Base-by-base conservation (phyloP, 2,888 invertebrate genomes). In the Lomographa bimaculata region DNA sequence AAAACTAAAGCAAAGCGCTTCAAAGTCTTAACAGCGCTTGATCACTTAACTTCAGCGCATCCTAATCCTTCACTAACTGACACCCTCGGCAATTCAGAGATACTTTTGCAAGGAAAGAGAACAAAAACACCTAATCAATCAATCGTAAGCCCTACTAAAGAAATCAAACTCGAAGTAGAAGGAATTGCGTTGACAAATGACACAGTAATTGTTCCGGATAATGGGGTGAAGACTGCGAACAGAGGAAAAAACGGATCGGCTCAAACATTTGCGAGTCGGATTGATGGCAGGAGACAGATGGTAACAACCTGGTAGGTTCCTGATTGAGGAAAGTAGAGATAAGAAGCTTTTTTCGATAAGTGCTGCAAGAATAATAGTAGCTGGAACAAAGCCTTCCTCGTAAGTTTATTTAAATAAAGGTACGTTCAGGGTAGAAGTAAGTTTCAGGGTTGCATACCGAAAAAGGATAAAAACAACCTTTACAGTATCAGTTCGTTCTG, bases 201-300 rank as follows among this genome's bases (percentile, higher is more conserved):
- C 69, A 58, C 72, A 70, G 80, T 86, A 84, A 87, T 86, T 85
- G 86, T 71, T 67, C 60, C 56, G 63, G 66, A 71, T 76, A 71
- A 63, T 71, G 64, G 59, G 62, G 64, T 63, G 27, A 43, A 71
- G 72, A 71, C 72, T n/a, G 74, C 71, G 72, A 70, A 58, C 69
- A 48, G 63, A 50, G 48, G 50, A 64, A 68, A 77, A 80, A 73
- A 77, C 73, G 68, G 60, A 70, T 63, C 58, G 60, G 68, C 64
- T 71, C 70, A 68, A 77, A 79, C 76, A 79, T 76, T 72, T 70
- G 68, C 59, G 63, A 63, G 54, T 58, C 63, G 74, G 80, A 84
- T 84, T 86, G 85, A 86, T 84, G 85, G 63, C 30, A 61, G 60
- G 62, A 70, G 76, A 73, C 76, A 74, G 70, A 77, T 76, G 79